These are phyloP conservation scores for Chirona hameri DNA, from an alignment of 2,888 invertebrate genomes.

Conservation along the genomic window DNA sequence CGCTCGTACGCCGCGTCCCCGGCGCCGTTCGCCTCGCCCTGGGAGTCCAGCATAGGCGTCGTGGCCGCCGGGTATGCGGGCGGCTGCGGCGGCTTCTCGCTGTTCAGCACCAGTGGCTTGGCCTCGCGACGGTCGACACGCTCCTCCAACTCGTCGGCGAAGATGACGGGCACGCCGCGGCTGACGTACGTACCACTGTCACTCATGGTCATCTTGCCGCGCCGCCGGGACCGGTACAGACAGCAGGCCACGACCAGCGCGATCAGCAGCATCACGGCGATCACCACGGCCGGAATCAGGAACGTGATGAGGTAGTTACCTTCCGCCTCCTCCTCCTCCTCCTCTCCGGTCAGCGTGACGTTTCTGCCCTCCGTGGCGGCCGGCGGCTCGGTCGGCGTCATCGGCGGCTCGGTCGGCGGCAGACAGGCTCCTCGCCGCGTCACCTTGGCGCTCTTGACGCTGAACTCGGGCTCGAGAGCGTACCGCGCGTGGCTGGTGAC, in stretches of 20 bases:
- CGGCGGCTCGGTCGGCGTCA: neutral
- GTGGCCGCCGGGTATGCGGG: conserved; percentile 50
- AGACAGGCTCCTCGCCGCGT: conserved; percentile 42
- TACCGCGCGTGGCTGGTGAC: conserved; percentile 44
- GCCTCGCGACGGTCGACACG: conserved; percentile 51
- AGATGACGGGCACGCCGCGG: conserved; percentile 84
- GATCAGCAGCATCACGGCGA: conserved; percentile 79
- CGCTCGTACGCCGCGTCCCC: conserved; percentile 65
- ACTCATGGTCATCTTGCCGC: conserved; percentile 67
- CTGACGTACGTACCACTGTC: conserved; percentile 60
- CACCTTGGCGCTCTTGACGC: conserved; percentile 38
- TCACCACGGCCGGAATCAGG: conserved; percentile 76
- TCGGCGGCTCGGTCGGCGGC: neutral
- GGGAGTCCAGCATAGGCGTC: conserved; percentile 35
- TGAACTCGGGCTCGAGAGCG: conserved; percentile 39
- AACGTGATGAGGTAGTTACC: conserved; percentile 63
- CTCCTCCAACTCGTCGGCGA: conserved; percentile 88
- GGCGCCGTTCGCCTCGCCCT: conserved; percentile 34
- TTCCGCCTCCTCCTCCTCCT: conserved; percentile 36
- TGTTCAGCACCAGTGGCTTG: conserved; percentile 88
- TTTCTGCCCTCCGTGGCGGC: conserved; percentile 8
- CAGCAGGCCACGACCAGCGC: conserved; percentile 84
- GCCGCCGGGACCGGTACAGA: conserved; percentile 68
- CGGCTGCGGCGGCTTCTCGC: conserved; percentile 88
- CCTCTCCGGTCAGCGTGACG: conserved; percentile 46